Conservation (phyloP, 2,888 invertebrate genomes). For the Sinopyrophorus schimmeli region DNA sequence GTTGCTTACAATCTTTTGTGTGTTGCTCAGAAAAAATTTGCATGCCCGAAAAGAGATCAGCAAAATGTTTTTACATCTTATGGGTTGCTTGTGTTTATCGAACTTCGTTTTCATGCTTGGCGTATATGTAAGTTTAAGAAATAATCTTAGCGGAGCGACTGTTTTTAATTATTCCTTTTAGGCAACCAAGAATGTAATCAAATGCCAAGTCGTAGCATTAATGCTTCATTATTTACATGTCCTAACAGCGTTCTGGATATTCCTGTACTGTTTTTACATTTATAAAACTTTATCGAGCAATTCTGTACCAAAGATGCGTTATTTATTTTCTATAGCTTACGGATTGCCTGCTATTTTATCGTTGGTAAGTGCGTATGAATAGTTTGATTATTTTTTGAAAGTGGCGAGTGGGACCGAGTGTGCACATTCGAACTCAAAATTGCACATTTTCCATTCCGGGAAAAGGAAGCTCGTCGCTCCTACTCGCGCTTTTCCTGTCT, state of each 20-base stretch:
- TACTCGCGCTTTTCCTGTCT: too few relatives aligned
- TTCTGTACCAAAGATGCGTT: constrained; percentile 59
- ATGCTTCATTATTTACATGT: constrained; percentile 72
- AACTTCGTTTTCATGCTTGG: constrained; percentile 69
- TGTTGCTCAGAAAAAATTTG: constrained; percentile 50
- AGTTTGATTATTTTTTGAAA: too few relatives aligned
- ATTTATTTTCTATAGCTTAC: constrained; percentile 65
- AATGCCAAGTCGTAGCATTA: constrained; percentile 69
- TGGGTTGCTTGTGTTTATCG: constrained; percentile 63
- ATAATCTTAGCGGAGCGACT: not conserved
- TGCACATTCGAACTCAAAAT: too few relatives aligned
- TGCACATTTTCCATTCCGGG: too few relatives aligned
- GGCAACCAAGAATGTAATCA: constrained; percentile 65
- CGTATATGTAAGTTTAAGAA: constrained; percentile 60
- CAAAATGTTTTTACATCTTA: constrained; percentile 65
- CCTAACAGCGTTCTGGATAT: constrained; percentile 71
- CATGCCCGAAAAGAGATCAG: constrained; percentile 53
- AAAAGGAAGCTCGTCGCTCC: too few relatives aligned
- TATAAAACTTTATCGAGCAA: constrained; percentile 60
- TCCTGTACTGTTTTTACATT: constrained; percentile 66
- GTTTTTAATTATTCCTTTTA: constrained; percentile 45
- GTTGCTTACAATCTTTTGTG: constrained; percentile 56
- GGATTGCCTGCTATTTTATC: constrained; percentile 66
- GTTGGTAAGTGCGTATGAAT: constrained; percentile 68
- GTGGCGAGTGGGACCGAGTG: too few relatives aligned